Evolutionary conservation across 2,888 invertebrate genomes (phyloP).

Genomic region (Neoscelio sp.): DNA sequence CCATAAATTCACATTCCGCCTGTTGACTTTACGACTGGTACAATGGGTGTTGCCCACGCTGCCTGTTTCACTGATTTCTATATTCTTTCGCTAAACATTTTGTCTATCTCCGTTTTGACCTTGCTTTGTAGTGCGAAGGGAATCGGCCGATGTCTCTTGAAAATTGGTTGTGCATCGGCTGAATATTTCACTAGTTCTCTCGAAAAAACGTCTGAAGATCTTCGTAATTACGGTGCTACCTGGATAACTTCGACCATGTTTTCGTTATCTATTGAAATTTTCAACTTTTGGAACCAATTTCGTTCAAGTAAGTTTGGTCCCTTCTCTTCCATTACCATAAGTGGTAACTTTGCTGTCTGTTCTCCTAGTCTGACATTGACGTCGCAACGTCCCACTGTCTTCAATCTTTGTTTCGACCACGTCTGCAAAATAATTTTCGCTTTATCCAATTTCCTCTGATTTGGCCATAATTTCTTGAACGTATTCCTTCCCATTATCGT

Average conservation of each 20-base stretch:
- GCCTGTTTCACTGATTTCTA: too few species aligned
- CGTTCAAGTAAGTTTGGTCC: not conserved
- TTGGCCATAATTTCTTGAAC: too few species aligned
- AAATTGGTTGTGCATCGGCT: slow-evolving; percentile 1
- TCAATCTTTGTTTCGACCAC: too few species aligned
- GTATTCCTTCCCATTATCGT: too few species aligned
- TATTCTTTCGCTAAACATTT: not conserved
- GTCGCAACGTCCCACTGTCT: too few species aligned
- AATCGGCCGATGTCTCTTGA: slow-evolving; percentile 1
- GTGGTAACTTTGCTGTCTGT: not conserved
- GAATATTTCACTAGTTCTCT: slow-evolving; percentile 2
- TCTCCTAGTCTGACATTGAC: not conserved
- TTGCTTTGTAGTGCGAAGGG: slow-evolving; percentile 1
- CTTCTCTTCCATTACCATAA: not conserved
- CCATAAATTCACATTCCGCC: too few species aligned
- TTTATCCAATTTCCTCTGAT: too few species aligned
- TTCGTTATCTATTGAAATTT: not conserved
- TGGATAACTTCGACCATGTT: not conserved
- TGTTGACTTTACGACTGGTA: too few species aligned
- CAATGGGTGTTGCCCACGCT: too few species aligned
- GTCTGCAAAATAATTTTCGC: too few species aligned
- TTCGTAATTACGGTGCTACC: not conserved
- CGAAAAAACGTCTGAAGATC: slow-evolving; percentile 1
- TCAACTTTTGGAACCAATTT: not conserved
- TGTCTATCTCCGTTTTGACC: not conserved